These are phyloP conservation scores for Melolontha melolontha DNA, from an alignment of 2,888 invertebrate genomes.

Conservation along the genomic window DNA sequence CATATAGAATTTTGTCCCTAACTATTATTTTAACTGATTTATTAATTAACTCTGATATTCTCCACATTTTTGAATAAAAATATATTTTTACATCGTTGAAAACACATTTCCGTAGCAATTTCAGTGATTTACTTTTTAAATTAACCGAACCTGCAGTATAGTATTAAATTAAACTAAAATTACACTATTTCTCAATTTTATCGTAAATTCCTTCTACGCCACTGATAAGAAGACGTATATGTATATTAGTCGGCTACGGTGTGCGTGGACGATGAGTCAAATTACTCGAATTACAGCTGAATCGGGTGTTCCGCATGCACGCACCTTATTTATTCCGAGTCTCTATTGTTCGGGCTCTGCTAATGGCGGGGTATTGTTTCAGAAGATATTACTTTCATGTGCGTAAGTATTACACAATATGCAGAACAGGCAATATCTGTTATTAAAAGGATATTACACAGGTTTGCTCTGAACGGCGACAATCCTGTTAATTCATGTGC, in stretches of 20 bases:
- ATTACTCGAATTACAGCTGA: conserved; percentile 37
- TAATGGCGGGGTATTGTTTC: conserved; percentile 30
- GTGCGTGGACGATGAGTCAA: conserved; percentile 43
- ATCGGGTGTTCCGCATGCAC: conserved; percentile 43
- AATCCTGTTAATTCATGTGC: background rate
- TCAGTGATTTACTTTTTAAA: too few species aligned
- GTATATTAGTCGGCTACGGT: conserved; percentile 23
- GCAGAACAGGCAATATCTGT: conserved; percentile 6
- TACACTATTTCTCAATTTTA: background rate
- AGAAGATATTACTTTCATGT: conserved; percentile 17
- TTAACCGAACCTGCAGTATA: background rate
- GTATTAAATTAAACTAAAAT: background rate
- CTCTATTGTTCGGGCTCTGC: conserved; percentile 28
- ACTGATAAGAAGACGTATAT: conserved; percentile 13
- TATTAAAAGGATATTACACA: conserved; percentile 7
- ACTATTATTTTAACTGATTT: too few species aligned
- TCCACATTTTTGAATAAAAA: too few species aligned
- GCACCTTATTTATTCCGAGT: conserved; percentile 38
- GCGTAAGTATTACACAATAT: conserved; percentile 10
- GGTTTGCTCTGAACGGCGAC: background rate
- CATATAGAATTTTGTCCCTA: too few species aligned
- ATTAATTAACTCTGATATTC: too few species aligned
- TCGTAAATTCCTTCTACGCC: conserved; percentile 1
- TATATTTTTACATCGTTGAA: too few species aligned
- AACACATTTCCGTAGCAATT: too few species aligned